phyloP scores from a whole-genome alignment of 2,113 vertebrate genomes.

The Peromyscus leucopus region DNA sequence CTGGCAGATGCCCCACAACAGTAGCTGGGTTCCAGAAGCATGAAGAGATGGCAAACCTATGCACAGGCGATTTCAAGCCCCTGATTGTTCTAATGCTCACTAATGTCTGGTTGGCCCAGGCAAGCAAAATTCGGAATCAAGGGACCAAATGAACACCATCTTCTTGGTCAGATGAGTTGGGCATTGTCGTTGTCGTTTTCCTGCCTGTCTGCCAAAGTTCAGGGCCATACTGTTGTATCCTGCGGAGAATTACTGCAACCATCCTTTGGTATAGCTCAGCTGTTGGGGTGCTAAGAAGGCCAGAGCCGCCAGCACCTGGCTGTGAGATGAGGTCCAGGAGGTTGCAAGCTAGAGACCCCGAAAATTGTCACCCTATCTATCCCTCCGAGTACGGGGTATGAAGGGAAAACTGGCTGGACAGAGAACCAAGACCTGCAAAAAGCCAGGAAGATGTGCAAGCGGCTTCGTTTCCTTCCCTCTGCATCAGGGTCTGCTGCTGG shows the following conservation, averaged over 20 bases:
- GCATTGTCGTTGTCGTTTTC: not conserved
- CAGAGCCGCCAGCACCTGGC: not conserved
- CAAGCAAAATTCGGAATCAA: constrained; percentile 14
- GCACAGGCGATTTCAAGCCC: not conserved
- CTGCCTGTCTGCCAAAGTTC: not conserved
- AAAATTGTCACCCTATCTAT: not conserved
- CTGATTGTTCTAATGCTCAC: not conserved
- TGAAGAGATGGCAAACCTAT: not conserved
- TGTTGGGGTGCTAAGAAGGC: not conserved
- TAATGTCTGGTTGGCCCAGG: not conserved
- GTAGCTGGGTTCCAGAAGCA: not conserved
- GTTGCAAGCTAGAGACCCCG: not conserved
- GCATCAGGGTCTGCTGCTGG: constrained; percentile 26
- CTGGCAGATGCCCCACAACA: not conserved
- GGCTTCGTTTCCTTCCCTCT: not conserved
- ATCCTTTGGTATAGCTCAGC: not conserved
- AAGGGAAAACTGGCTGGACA: not conserved
- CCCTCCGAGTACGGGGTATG: not conserved
- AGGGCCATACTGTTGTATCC: not conserved
- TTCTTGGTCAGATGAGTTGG: not conserved
- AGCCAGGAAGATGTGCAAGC: not conserved
- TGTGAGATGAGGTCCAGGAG: not conserved
- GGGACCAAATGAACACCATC: not conserved
- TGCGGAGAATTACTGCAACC: not conserved
- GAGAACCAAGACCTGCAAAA: not conserved